phyloP scores from a whole-genome alignment of 2,797 vertebrate species.

The Stomatorhinus walkeri region DNA sequence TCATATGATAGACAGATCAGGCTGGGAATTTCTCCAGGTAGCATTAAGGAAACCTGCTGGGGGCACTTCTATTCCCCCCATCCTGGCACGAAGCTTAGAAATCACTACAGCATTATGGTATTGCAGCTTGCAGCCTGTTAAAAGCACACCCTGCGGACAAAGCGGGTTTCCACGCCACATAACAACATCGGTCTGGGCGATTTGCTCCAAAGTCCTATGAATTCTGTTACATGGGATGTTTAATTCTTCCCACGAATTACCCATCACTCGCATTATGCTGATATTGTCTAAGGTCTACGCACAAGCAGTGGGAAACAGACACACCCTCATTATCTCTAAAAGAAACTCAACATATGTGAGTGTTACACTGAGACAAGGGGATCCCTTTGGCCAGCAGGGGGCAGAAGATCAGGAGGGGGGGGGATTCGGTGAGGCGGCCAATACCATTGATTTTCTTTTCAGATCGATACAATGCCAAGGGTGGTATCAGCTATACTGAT shows the following conservation, averaged over 20 bases:
- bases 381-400: neutral
- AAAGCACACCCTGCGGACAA: neutral
- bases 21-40: neutral
- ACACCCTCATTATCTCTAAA: neutral
- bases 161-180: neutral
- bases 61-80: neutral
- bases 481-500: neutral
- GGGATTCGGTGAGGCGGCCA: neutral
- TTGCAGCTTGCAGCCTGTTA: constrained; percentile 1
- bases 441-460: neutral
- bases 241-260: neutral
- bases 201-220: neutral
- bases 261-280: neutral
- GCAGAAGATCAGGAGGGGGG: neutral
- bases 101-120: neutral
- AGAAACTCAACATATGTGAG: neutral
- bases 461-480: neutral
- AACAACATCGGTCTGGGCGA: neutral
- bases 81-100: neutral
- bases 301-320: neutral
- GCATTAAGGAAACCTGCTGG: neutral
- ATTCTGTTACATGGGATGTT: neutral
- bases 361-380: neutral
- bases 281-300: neutral
- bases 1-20: neutral